Evolutionary conservation across 2,888 invertebrate species (phyloP), one percentile per base, ranked within the genome.

Genomic region (Autographa gamma): DNA sequence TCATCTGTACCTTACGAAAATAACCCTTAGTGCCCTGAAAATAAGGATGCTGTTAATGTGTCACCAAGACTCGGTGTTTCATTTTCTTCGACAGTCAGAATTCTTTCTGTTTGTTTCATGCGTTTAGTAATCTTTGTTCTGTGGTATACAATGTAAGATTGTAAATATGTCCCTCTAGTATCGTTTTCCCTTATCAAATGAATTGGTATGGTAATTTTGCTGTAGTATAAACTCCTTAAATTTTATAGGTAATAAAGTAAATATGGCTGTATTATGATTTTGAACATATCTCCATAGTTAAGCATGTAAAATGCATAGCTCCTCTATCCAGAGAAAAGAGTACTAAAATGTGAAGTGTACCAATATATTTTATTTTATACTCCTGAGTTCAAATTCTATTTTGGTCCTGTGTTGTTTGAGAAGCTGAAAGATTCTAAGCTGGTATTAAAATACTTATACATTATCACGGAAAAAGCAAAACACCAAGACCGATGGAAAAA

Each of bases 31-130:
- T 16, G 7, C n/a, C n/a, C 6, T 48, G 48, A n/a, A n/a, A 48
- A 48, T 48, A 48, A 48, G 48, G n/a, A n/a, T 48, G 48, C 16
- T 16, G 16, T 43, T 6, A 16, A 43, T 16, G 7, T 48, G n/a
- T n/a, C 1, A 7, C 7, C 8, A 1, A n/a, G 48, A 48, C 48
- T n/a, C 11, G 11, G 54, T 68, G 63, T 66, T 71, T 60, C 60
- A 64, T 81, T 78, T 73, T 61, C 59, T 81, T 78, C 41, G 67
- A 66, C 56, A 54, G 66, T 66, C 73, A 67, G 43, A 16, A 38
- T 61, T 48, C 18, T 59, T 58, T 25, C 43, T 65, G 66, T 69
- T 71, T 66, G 60, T 79, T 61, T n/a, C 18, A 43, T 63, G 19
- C 31, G 54, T 1, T 59, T 59, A 16, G 31, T 16, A 25, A 31